A percentile compares a stretch with the other conserved stretches of the same genome.
phyloP scores from a whole-genome alignment of 2,888 invertebrate species.

The Torymus aiolomorphi region DNA sequence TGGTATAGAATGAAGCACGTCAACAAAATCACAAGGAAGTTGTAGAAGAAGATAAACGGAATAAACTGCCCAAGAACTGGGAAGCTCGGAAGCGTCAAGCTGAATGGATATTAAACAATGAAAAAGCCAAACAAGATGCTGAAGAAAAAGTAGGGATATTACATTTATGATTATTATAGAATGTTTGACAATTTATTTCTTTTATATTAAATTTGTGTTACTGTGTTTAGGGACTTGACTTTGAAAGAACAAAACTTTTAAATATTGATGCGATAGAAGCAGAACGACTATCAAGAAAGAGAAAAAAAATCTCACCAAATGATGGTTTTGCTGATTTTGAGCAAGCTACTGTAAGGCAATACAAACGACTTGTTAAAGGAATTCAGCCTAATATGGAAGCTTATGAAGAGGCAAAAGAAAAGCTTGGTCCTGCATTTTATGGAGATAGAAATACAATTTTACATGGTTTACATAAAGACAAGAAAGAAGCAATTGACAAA shows the following conservation, averaged over 20 bases:
- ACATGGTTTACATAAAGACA: slow-evolving; percentile 92
- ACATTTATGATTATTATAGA: too few species aligned
- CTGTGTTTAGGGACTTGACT: slow-evolving; percentile 84
- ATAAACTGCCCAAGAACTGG: slow-evolving; percentile 94
- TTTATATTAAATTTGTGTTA: too few species aligned
- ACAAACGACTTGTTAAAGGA: slow-evolving; percentile 89
- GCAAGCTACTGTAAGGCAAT: slow-evolving; percentile 91
- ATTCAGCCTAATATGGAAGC: slow-evolving; percentile 91
- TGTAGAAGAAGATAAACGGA: slow-evolving; percentile 95
- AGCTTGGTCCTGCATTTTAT: slow-evolving; percentile 96
- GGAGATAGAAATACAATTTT: slow-evolving; percentile 94
- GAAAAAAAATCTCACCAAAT: slow-evolving; percentile 94
- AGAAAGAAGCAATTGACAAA: slow-evolving; percentile 90
- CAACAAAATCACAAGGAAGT: slow-evolving; percentile 96
- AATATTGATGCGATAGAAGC: slow-evolving; percentile 94
- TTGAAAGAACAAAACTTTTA: slow-evolving; percentile 91
- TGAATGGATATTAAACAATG: slow-evolving; percentile 95
- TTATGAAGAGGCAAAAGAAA: slow-evolving; percentile 89
- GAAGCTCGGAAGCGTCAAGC: slow-evolving; percentile 94
- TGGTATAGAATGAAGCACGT: slow-evolving; percentile 89
- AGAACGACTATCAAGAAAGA: slow-evolving; percentile 86
- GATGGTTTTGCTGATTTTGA: slow-evolving; percentile 95
- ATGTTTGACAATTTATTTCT: too few species aligned
- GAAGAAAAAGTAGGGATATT: slow-evolving; percentile 75
- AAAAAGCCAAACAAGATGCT: slow-evolving; percentile 87